Base-by-base conservation (phyloP, 2,797 vertebrate genomes). In the Huso huso region DNA sequence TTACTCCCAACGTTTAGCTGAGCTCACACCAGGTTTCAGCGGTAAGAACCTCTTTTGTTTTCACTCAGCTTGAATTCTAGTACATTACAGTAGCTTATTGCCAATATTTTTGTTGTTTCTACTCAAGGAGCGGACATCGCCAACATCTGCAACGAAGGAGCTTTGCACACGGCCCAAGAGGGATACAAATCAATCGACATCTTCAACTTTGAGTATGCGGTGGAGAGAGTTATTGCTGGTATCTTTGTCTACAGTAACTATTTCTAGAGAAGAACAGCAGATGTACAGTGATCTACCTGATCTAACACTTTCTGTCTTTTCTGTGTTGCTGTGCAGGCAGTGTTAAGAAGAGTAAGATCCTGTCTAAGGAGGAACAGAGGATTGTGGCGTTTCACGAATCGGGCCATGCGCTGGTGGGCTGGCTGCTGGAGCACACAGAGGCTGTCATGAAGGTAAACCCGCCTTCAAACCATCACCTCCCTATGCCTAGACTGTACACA, bases 91-190 rank as follows among this genome's bases (percentile, higher is more conserved):
- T 37, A 37, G 37, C 37, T 37, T 4, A 37, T 4, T 37, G 5
- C 37, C 37, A 37, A 37, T 37, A 37, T 37, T 37, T 10, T 12
- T 15, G 6, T 66, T 1, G 53, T 10, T 3, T 7, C 58, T 90
- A 52, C 59, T 58, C 4, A 79, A 99, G 96, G 96, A n/a, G 96
- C 97, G 1, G 97, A 99, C 81, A 99, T 99, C 3, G 97, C 97
- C 0, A 99, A 98, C 76, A 96, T 99, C 75, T 99, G 96, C 63
- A 99, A 99, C 0, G 97, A 99, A 77, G 96, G 95, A 0, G 97
- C 97, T 1, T 85, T 99, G 11, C 97, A 98, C 0, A 96, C 96
- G 0, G 97, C 96, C n/a, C 87, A 96, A 68, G 96, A 98, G 61
- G 95, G 96, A 0, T 85, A 89, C 84, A 93, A 94, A 53, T 94